Evolutionary conservation across 2,888 invertebrate species (phyloP).

Genomic region (Flexamia atlantica): DNA sequence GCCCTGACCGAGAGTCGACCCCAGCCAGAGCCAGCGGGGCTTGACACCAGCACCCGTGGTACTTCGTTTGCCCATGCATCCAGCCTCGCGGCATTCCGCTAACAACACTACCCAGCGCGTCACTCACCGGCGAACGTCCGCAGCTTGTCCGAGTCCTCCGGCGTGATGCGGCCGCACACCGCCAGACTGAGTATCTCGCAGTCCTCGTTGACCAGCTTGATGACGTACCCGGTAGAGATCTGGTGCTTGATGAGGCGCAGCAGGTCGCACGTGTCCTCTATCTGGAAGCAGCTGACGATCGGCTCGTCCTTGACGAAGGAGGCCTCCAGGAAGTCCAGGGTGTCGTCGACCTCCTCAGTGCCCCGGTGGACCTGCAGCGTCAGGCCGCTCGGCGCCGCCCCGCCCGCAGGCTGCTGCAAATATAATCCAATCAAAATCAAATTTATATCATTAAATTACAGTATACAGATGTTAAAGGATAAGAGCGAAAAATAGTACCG

Average conservation of each 20-base stretch:
- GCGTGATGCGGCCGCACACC: neutral
- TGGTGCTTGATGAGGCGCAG: constrained; percentile 12
- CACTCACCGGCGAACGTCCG: constrained; percentile 25
- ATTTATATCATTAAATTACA: too few relatives aligned
- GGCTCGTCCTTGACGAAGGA: constrained; percentile 35
- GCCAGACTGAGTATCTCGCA: constrained; percentile 1
- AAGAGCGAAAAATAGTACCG: too few relatives aligned
- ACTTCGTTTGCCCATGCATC: too few relatives aligned
- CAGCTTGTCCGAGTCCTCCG: neutral
- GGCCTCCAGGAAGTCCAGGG: constrained; percentile 32
- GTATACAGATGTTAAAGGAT: too few relatives aligned
- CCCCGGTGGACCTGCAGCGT: neutral
- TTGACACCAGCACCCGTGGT: too few relatives aligned
- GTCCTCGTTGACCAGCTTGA: constrained; percentile 18
- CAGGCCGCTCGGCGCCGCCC: neutral
- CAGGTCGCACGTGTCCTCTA: constrained; percentile 44
- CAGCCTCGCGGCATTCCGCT: too few relatives aligned
- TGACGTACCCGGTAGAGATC: neutral
- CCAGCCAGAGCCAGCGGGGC: too few relatives aligned
- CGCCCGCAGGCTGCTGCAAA: too few relatives aligned
- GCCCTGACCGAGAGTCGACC: too few relatives aligned
- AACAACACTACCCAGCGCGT: too few relatives aligned
- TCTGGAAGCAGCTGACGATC: neutral
- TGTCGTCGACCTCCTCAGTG: constrained; percentile 5
- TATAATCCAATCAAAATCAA: too few relatives aligned